phyloP scores from a whole-genome alignment of 2,888 invertebrate species.

The Lasioglossum leucozonium region DNA sequence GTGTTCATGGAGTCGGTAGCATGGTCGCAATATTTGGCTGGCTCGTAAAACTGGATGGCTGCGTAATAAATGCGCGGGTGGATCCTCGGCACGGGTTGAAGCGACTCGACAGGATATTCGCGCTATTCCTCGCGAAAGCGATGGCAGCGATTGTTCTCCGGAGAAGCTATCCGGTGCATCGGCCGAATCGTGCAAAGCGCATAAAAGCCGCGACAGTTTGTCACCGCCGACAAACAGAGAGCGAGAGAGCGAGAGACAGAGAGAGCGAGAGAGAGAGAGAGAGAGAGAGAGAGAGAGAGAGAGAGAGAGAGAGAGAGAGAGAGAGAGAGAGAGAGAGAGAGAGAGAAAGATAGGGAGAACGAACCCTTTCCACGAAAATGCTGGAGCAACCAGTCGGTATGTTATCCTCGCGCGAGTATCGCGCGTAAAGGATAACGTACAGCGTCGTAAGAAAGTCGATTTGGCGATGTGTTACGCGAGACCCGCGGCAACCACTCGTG shows the following conservation, averaged over 20 bases:
- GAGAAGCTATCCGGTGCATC: constrained; percentile 55
- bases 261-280: constrained; percentile 19
- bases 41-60: constrained; percentile 7
- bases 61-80: constrained; percentile 30
- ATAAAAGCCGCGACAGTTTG: constrained; percentile 66
- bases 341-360: not conserved
- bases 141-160: constrained; percentile 52
- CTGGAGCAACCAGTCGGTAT: constrained; percentile 72
- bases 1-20: not conserved
- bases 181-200: constrained; percentile 62
- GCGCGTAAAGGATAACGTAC: constrained; percentile 73
- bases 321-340: constrained; percentile 8
- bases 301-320: constrained; percentile 16
- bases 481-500: constrained; percentile 47
- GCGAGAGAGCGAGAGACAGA: not conserved
- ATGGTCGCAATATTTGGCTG: not conserved
- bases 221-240: constrained; percentile 51
- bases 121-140: constrained; percentile 45
- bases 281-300: too few species aligned
- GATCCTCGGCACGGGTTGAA: constrained; percentile 20
- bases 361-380: constrained; percentile 60
- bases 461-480: constrained; percentile 75
- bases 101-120: constrained; percentile 41
- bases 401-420: constrained; percentile 67
- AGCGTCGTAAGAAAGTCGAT: constrained; percentile 76